Evolutionary conservation across 2,888 invertebrate genomes (phyloP), one percentile per base, ranked within the genome.

Genomic region (Microplitis manilae): DNA sequence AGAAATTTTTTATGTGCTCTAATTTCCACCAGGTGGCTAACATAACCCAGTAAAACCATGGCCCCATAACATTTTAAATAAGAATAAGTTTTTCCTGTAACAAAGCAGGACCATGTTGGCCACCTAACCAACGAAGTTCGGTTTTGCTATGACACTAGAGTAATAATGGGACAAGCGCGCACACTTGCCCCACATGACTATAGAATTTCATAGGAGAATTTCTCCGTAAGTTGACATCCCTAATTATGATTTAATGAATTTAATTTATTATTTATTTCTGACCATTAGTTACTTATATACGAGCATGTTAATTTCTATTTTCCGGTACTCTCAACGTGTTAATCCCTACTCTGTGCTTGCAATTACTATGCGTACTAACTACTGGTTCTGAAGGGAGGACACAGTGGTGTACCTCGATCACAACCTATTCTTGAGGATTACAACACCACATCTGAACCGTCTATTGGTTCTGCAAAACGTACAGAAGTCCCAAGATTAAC

Each of bases 361-460:
- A 87, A 88, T 50, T 87, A 86, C 86, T 88, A 86, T 89, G 86
- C 87, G 86, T 88, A 89, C 89, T 89, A 90, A 90, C 89, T 87
- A 87, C 87, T 86, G 88, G 86, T 89, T 89, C 89, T 87, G 85
- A 89, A 90, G 90, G 88, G 88, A 84, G 89, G 89, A 87, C 89
- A 89, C 84, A 88, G 86, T 88, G 88, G 85, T 86, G 87, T 88
- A 85, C 87, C 87, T 86, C 88, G 87, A 83, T 84, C 89, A 85
- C 87, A 89, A 89, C 88, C 89, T 81, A 89, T 89, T 83, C 87
- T 88, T 84, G 89, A 90, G 87, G 88, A 89, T 88, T 89, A 88
- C 86, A 83, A 85, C 87, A 50, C 50, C 50, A 86, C 88, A 83
- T 85, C 87, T 84, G 89, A 89, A 87, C 86, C 88, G 80, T 85